Evolutionary conservation across 2,113 vertebrate species (phyloP).

Genomic region (Saguinus midas): DNA sequence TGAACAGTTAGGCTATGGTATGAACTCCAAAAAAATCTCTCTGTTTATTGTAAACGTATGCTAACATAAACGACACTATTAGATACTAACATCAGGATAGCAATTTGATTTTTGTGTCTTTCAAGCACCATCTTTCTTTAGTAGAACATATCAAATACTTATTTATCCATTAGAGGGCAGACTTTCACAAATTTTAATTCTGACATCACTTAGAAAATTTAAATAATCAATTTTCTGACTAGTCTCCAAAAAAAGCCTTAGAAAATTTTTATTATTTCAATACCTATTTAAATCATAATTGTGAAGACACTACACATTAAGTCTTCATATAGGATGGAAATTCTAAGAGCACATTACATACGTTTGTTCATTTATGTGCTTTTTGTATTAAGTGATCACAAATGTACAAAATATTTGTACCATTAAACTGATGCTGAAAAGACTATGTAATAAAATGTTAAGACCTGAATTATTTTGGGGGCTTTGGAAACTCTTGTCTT

Average conservation of each 20-base stretch:
- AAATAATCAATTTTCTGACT: neutral
- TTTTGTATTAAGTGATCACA: neutral
- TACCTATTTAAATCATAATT: neutral
- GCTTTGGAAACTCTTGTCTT: slow-evolving; percentile 7
- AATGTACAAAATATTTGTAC: neutral
- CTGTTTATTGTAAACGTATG: neutral
- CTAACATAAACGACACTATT: neutral
- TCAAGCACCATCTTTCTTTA: neutral
- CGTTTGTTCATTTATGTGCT: neutral
- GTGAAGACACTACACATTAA: neutral
- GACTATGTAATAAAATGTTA: neutral
- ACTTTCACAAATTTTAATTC: slow-evolving; percentile 69
- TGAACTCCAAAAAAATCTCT: neutral
- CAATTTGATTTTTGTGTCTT: neutral
- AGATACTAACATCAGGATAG: neutral
- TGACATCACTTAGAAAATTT: neutral
- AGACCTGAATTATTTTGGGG: neutral
- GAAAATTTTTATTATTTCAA: neutral
- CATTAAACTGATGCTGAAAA: neutral
- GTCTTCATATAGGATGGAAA: neutral
- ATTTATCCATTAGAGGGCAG: slow-evolving; percentile 73
- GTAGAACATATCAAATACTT: neutral
- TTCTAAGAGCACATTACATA: neutral
- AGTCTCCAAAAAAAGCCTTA: neutral
- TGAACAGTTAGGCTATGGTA: neutral